A percentile compares a stretch with the other conserved stretches of the same genome.
Conservation (phyloP, 2,797 vertebrate genomes). For the Dryobates pubescens region DNA sequence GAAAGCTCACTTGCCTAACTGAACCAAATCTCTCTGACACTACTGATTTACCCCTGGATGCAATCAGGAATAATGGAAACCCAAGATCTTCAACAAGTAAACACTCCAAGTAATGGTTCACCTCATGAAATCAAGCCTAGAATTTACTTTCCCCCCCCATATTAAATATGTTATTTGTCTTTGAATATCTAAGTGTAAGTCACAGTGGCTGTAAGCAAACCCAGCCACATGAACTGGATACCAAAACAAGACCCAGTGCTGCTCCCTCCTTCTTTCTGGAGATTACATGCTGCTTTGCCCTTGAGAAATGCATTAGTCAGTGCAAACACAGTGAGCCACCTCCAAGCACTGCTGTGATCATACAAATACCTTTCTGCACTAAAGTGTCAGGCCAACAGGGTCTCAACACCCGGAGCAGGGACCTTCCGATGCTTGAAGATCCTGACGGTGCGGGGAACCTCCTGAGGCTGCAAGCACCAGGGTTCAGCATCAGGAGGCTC, state of each 20-base stretch:
- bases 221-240: background rate
- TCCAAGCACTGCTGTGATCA: background rate
- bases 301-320: background rate
- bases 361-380: background rate
- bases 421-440: background rate
- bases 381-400: background rate
- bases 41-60: background rate
- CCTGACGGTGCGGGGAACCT: background rate
- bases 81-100: background rate
- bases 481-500: accelerated
- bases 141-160: background rate
- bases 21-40: background rate
- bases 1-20: background rate
- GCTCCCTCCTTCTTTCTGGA: background rate
- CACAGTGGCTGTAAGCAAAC: background rate
- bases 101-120: background rate
- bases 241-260: background rate
- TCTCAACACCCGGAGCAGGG: accelerated
- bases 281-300: background rate
- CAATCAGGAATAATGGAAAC: background rate
- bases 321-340: background rate
- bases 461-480: background rate
- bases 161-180: background rate
- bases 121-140: background rate
- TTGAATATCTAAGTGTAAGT: background rate